Evolutionary conservation across 2,888 invertebrate genomes (phyloP), one percentile per base, ranked within the genome.

Genomic region (Thereva unica): DNA sequence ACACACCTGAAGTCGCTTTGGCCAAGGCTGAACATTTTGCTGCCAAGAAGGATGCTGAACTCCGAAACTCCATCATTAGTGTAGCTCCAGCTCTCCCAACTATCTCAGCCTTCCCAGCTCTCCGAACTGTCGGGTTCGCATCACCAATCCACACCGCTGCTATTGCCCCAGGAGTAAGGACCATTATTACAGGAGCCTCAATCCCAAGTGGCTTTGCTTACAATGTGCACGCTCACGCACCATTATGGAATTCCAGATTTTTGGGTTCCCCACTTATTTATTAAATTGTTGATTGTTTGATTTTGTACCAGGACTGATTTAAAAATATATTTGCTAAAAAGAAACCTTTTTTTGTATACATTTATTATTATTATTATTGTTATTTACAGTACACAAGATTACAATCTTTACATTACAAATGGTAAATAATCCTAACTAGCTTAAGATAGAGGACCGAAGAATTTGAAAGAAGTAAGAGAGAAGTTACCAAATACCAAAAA

Each of bases 1-100:
- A 82, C 61, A 83, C 83, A 7, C 78, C 82, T 4, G 84, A 83
- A 75, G 80, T 81, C 5, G 77, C 77, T 0, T 38, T 40, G 54
- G 64, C 64, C 2, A 64, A 47, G 10, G 47, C 64, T 40, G 76
- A 78, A 45, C 80, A 80, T 68, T 68, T 80, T 67, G 80, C 78
- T 7, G 79, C 80, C 10, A 76, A 78, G 41, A 73, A 74, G 8
- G 74, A 74, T 45, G 78, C 76, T 8, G 76, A 75, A 59, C 64
- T 75, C 37, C 73, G 77, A 50, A 63, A 45, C 10, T 12, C 37
- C 4, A 10, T 38, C 6, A 7, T 12, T 3, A 6, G 12, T 10
- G 42, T 7, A 42, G 9, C 7, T 3, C 7, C 9, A 8, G 42
- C 7, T 7, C 41, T 41, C 7, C 34, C 37, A 57, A 9, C 5